phyloP scores from a whole-genome alignment of 2,113 vertebrate genomes.

The Muntiacus reevesi region DNA sequence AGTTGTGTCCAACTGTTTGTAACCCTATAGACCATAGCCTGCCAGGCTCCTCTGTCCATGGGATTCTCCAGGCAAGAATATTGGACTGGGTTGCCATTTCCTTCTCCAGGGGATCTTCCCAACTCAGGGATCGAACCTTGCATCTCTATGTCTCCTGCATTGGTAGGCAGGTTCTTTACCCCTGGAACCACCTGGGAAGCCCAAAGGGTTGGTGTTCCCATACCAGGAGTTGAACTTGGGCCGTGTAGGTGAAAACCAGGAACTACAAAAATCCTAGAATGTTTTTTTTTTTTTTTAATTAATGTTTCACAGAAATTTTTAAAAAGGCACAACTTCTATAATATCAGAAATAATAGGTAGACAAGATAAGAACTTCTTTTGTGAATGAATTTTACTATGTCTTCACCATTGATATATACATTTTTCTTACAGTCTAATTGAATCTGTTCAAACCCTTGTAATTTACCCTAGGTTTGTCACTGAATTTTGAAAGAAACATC shows the following conservation, averaged over 20 bases:
- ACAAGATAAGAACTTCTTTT: not conserved
- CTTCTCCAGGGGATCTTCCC: not conserved
- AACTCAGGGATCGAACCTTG: not conserved
- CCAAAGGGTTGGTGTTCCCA: not conserved
- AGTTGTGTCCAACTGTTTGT: not conserved
- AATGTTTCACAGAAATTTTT: not conserved
- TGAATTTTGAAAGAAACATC: not conserved
- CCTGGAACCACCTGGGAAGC: not conserved
- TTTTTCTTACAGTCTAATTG: not conserved
- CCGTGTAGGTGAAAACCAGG: not conserved
- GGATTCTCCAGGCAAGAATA: not conserved
- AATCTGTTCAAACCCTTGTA: not conserved
- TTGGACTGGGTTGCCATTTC: not conserved
- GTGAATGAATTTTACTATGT: not conserved
- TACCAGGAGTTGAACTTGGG: not conserved
- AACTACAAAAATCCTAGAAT: not conserved
- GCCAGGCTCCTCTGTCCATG: not conserved
- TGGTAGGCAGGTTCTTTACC: not conserved
- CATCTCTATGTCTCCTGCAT: not conserved
- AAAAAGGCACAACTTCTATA: not conserved
- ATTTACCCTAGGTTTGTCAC: not conserved
- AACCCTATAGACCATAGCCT: not conserved
- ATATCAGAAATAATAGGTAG: not conserved
- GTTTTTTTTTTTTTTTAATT: not conserved
- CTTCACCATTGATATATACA: not conserved